Evolutionary conservation across 2,113 vertebrate genomes (phyloP).

Genomic region (Gasterosteus aculeatus): DNA sequence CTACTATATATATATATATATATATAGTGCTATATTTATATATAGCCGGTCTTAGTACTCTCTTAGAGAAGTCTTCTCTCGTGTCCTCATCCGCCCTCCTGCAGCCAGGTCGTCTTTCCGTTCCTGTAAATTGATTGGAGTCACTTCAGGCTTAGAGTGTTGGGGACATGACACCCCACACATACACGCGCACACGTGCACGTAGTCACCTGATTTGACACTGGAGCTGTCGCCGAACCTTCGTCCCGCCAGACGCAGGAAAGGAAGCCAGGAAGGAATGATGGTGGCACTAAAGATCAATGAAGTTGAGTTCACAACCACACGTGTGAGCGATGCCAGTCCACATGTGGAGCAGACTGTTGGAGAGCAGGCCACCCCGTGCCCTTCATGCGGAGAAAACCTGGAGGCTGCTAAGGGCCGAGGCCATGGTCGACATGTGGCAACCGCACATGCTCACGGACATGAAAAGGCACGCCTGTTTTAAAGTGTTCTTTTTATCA

Average conservation of each 20-base stretch:
- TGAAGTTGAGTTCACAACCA: constrained; percentile 45
- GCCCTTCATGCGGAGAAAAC: constrained; percentile 68
- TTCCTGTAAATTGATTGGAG: constrained; percentile 29
- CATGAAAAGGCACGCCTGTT: constrained; percentile 55
- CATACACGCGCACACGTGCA: not conserved
- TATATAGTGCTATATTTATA: constrained; percentile 22
- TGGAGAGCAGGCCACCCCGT: constrained; percentile 47
- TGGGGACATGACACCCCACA: constrained; percentile 21
- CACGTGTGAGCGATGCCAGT: constrained; percentile 51
- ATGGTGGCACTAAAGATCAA: constrained; percentile 55
- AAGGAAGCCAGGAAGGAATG: constrained; percentile 50
- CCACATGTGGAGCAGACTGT: constrained; percentile 60
- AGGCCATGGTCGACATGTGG: constrained; percentile 58
- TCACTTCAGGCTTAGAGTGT: constrained; percentile 14
- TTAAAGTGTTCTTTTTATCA: constrained; percentile 73
- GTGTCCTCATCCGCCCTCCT: constrained; percentile 33
- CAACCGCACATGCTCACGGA: constrained; percentile 48
- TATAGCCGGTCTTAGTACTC: constrained; percentile 66
- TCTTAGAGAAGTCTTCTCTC: constrained; percentile 44
- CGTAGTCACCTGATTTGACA: constrained; percentile 57
- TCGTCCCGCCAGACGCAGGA: constrained; percentile 26
- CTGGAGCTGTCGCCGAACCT: constrained; percentile 31
- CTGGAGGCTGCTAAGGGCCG: constrained; percentile 64
- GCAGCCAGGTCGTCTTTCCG: constrained; percentile 13
- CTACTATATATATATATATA: not conserved